Evolutionary conservation across 2,888 invertebrate genomes (phyloP).

Genomic region (Monoplex corrugatus): DNA sequence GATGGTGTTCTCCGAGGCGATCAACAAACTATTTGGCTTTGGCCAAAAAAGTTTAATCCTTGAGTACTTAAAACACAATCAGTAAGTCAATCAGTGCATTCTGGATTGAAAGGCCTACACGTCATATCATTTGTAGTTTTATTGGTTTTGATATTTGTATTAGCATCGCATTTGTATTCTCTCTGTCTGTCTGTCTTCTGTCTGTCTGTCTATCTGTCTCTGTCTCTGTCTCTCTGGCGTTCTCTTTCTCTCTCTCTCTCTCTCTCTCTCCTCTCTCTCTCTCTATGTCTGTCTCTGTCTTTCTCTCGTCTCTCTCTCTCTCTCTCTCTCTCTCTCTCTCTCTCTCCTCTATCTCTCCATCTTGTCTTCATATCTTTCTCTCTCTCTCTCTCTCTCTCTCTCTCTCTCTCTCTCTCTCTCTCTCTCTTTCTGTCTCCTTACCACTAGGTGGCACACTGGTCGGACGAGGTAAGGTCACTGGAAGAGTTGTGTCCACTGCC

Average conservation of each 20-base stretch:
- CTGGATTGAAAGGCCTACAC: too few species aligned
- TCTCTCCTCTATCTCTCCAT: too few species aligned
- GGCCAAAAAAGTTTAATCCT: too few species aligned
- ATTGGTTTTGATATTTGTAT: neutral
- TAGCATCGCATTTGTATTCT: neutral
- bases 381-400: neutral
- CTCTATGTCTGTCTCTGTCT: neutral
- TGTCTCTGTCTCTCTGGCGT: neutral
- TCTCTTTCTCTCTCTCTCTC: neutral
- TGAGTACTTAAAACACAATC: too few species aligned
- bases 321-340: neutral
- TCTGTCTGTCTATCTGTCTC: neutral
- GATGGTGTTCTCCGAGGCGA: too few species aligned
- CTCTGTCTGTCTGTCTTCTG: neutral
- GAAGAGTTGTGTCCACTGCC: neutral
- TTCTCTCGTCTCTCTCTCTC: neutral
- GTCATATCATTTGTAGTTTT: too few species aligned
- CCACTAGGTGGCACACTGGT: neutral
- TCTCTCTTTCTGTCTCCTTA: neutral
- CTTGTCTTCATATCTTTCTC: neutral
- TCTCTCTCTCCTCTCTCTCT: neutral
- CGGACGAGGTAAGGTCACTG: neutral
- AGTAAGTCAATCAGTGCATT: too few species aligned
- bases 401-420: neutral
- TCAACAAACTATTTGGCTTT: too few species aligned